These are phyloP conservation scores for Thalassophryne amazonica DNA, from an alignment of 2,797 vertebrate species.

Conservation along the genomic window DNA sequence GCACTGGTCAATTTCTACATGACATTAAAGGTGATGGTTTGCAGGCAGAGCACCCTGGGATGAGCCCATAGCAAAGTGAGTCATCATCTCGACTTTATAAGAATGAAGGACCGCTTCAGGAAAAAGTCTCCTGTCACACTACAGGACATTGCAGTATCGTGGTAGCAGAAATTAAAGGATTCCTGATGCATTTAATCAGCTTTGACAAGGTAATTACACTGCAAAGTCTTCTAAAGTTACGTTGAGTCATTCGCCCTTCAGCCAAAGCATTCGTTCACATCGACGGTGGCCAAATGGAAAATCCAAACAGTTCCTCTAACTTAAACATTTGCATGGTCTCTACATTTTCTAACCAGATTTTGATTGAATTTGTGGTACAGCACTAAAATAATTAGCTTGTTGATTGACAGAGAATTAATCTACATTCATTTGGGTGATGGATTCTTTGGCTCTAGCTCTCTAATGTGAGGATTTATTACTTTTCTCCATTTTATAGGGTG, in stretches of 20 bases:
- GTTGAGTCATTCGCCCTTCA: slow-evolving; percentile 1
- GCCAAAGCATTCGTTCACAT: not conserved
- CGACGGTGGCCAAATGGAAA: slow-evolving; percentile 12
- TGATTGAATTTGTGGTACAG: no score
- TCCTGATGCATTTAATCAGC: slow-evolving; percentile 5
- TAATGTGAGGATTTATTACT: no score
- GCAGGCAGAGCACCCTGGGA: slow-evolving; percentile 28
- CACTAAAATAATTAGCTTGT: no score
- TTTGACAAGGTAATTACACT: not conserved
- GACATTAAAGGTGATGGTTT: slow-evolving; percentile 43
- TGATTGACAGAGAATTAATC: no score
- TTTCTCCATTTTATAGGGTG: no score
- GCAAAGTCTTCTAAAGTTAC: slow-evolving; percentile 3
- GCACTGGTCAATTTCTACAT: slow-evolving; percentile 49
- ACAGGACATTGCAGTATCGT: not conserved
- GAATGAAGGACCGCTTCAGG: not conserved
- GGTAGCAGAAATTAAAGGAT: not conserved
- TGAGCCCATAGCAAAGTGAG: slow-evolving; percentile 5
- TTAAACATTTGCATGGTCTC: no score
- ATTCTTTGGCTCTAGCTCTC: no score
- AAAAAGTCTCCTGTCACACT: not conserved
- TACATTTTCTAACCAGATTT: no score
- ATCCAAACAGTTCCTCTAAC: not conserved
- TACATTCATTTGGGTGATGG: no score
- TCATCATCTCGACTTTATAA: not conserved